These are phyloP conservation scores for Cantharis lateralis DNA, from an alignment of 2,888 invertebrate species.

Conservation along the genomic window DNA sequence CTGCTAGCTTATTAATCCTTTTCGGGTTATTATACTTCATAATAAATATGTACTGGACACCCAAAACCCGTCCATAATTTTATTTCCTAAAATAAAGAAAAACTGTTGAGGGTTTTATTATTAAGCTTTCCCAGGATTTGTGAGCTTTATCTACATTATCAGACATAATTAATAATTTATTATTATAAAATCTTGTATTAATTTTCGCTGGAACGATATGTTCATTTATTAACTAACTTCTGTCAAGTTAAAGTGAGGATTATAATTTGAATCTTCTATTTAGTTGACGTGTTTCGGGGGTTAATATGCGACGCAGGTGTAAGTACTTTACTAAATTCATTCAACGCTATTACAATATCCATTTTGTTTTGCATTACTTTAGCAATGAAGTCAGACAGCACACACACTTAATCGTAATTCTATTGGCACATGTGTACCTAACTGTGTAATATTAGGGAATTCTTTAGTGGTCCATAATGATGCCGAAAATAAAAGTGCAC, in stretches of 20 bases:
- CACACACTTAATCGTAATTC: constrained; percentile 25
- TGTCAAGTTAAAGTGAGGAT: constrained; percentile 5
- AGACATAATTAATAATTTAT: neutral
- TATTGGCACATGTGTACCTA: constrained; percentile 26
- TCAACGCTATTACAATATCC: constrained; percentile 46
- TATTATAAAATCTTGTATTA: neutral
- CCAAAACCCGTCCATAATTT: neutral
- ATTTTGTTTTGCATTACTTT: constrained; percentile 43
- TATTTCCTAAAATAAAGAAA: constrained; percentile 8
- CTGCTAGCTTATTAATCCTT: constrained; percentile 44
- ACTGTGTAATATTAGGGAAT: neutral
- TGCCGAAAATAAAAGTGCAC: neutral
- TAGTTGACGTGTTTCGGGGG: constrained; percentile 25
- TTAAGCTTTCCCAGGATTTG: neutral
- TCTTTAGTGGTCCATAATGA: neutral
- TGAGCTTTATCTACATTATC: neutral
- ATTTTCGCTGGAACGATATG: neutral
- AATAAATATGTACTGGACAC: constrained; percentile 14
- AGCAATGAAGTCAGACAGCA: constrained; percentile 41
- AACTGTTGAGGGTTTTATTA: neutral
- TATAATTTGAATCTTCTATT: constrained; percentile 15
- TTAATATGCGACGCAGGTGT: constrained; percentile 42
- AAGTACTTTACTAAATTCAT: constrained; percentile 46
- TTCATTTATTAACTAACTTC: constrained; percentile 7
- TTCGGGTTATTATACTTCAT: constrained; percentile 25